Base-by-base conservation (phyloP, 2,113 vertebrate species). In the Campylomormyrus tamandua region DNA sequence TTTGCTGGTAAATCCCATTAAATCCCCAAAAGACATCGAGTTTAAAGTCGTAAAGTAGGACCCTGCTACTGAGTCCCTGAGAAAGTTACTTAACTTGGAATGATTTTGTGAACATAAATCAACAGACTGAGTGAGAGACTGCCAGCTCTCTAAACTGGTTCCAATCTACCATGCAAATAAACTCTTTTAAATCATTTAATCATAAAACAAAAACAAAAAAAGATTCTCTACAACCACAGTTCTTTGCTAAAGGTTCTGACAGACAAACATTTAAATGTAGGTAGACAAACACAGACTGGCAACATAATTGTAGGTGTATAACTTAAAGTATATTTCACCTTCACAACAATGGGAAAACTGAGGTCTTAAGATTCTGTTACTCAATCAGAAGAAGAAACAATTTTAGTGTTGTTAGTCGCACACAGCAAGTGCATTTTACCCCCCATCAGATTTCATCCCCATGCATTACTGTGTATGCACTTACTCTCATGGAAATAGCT, bases 401-500 rank as follows among this genome's bases (percentile, higher is more conserved):
- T 86, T 86, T 85, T 86, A 86, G 84, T 50, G 45, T 86, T 86
- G 84, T 49, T 46, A 86, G 46, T 50, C 11, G 46, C 48, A 48
- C 45, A 50, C 84, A 86, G 84, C 46, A 86, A 86, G 84, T 86
- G 84, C 84, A 86, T 87, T 42, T 87, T 42, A 31, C 24, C 53
- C n/a, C 53, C 31, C 35, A 13, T 27, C 17, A 13, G 52, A 70
- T 31, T 70, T 70, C n/a, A 11, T 31, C 15, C 27, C 53, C 53
- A 88, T 88, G 93, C 93, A 94, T 91, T 62, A 39, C 46, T 39
- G 1, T 66, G 85, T 89, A 35, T 80, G 19, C 24, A 39, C 88
- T 62, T 35, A 48, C 31, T 49, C 62, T 88, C n/a, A 70, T 87
- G 49, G 52, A 96, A 93, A 83, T 92, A 94, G 93, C 92, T 96